A percentile compares a stretch with the other conserved stretches of the same genome.
phyloP scores from a whole-genome alignment of 2,113 vertebrate genomes.

The Candoia aspera region DNA sequence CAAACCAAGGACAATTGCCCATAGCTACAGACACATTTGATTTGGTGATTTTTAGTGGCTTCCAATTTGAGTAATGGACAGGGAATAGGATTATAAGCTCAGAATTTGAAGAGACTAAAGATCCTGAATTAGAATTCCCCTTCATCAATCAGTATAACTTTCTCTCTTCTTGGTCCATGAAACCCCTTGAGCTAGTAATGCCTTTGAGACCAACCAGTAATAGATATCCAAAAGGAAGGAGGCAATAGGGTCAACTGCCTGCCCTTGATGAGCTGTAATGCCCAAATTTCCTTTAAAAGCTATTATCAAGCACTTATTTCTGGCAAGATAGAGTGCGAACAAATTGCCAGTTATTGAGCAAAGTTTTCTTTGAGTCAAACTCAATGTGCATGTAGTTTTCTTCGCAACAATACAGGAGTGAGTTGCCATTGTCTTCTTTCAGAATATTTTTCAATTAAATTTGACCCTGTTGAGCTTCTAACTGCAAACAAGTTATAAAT shows the following conservation, averaged over 20 bases:
- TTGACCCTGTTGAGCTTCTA: too few species aligned
- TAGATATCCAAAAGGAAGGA: background rate
- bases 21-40: constrained; percentile 8
- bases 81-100: background rate
- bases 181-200: background rate
- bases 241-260: background rate
- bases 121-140: background rate
- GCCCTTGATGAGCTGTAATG: background rate
- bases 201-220: background rate
- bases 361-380: too few species aligned
- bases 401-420: too few species aligned
- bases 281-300: too few species aligned
- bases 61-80: background rate
- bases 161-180: background rate
- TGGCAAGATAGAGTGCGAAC: too few species aligned
- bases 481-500: too few species aligned
- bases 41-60: background rate
- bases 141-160: background rate
- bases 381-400: too few species aligned
- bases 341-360: too few species aligned
- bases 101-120: background rate
- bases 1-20: constrained; percentile 7
- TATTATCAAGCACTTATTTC: too few species aligned
- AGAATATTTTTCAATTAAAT: too few species aligned
- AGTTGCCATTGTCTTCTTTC: too few species aligned